Evolutionary conservation across 2,113 vertebrate species (phyloP).

Genomic region (Sialia sialis): DNA sequence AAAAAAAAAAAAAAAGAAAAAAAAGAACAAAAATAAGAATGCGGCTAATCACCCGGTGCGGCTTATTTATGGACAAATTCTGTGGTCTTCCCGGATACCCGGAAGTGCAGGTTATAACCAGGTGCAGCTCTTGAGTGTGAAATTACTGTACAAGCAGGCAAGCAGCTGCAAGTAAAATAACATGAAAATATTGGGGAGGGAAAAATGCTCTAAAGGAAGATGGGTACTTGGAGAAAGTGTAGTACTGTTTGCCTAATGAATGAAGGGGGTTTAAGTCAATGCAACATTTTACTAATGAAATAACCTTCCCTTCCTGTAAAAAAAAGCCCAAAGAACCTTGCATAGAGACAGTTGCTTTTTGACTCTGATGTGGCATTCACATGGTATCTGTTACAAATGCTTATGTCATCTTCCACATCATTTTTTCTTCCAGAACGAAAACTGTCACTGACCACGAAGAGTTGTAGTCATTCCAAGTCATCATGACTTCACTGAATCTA

Average conservation of each 20-base stretch:
- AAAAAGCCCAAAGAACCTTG: neutral
- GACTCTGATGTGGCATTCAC: neutral
- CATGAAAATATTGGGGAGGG: neutral
- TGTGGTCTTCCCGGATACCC: too few relatives aligned
- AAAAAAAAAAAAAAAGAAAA: too few relatives aligned
- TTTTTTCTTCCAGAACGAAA: conserved; percentile 55
- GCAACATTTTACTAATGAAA: neutral
- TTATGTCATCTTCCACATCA: neutral
- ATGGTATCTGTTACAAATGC: neutral
- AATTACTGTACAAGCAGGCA: too few relatives aligned
- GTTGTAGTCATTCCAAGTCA: conserved; percentile 64
- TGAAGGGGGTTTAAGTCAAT: neutral
- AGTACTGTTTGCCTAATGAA: neutral
- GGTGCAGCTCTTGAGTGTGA: too few relatives aligned
- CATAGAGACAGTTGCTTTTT: neutral
- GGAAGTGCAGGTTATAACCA: too few relatives aligned
- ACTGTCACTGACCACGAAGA: conserved; percentile 52
- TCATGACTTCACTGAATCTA: conserved; percentile 50
- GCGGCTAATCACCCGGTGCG: too few relatives aligned
- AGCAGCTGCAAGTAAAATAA: neutral
- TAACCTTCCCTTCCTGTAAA: neutral
- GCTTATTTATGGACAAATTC: too few relatives aligned
- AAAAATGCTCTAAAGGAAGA: neutral
- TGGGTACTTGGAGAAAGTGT: neutral
- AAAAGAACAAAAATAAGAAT: too few relatives aligned